phyloP scores from a whole-genome alignment of 92 coral and sea anemone genomes.

The Epizoanthus ramosus region DNA sequence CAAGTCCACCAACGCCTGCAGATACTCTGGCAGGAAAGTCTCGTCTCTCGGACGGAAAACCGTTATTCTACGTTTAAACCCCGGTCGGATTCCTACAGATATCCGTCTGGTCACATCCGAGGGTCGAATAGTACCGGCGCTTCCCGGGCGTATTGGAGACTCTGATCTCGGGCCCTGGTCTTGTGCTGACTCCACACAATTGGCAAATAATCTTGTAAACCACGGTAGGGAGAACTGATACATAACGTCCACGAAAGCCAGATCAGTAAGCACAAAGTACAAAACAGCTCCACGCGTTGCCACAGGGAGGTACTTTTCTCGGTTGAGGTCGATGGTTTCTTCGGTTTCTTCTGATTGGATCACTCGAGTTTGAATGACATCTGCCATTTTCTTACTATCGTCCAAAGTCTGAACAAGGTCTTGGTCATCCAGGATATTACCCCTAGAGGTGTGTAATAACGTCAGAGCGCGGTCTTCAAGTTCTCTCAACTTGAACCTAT shows the following conservation, averaged over 20 bases:
- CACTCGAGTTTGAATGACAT: slow-evolving; percentile 84
- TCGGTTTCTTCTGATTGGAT: slow-evolving; percentile 85
- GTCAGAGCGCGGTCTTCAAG: slow-evolving; percentile 88
- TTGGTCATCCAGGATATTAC: slow-evolving; percentile 94
- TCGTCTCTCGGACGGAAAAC: slow-evolving; percentile 65
- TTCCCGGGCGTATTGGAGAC: slow-evolving; percentile 85
- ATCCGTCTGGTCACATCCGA: slow-evolving; percentile 51
- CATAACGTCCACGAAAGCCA: slow-evolving; percentile 87
- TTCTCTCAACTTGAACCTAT: slow-evolving; percentile 85
- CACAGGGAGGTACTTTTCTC: slow-evolving; percentile 87
- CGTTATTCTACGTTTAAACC: slow-evolving; percentile 62
- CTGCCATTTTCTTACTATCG: slow-evolving; percentile 94
- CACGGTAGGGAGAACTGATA: slow-evolving; percentile 94
- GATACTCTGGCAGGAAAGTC: slow-evolving; percentile 71
- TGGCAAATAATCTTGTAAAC: slow-evolving; percentile 85
- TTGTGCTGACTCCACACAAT: slow-evolving; percentile 74
- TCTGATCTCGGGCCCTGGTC: slow-evolving; percentile 56
- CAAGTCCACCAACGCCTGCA: slow-evolving; percentile 75
- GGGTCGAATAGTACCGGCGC: slow-evolving; percentile 93
- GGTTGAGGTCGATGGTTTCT: slow-evolving; percentile 67
- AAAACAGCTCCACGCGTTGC: slow-evolving; percentile 94
- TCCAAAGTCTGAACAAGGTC: slow-evolving; percentile 88
- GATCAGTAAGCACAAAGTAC: slow-evolving; percentile 87
- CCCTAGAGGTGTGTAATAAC: slow-evolving; percentile 80
- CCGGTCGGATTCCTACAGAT: slow-evolving; percentile 60